These are phyloP conservation scores for Hippolais icterina DNA, from an alignment of 2,113 vertebrate species.

Conservation along the genomic window DNA sequence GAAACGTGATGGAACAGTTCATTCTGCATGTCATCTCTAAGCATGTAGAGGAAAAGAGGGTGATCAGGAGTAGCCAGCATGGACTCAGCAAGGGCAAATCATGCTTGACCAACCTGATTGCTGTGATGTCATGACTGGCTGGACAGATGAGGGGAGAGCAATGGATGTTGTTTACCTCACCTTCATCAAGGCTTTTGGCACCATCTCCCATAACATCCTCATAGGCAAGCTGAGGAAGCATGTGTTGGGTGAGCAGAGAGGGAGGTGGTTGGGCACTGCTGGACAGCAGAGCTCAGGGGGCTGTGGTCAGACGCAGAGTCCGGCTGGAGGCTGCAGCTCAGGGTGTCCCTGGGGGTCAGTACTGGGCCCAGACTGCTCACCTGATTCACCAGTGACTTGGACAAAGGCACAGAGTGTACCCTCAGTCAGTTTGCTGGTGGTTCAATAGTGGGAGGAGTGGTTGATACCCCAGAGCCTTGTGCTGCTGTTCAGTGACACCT, in stretches of 20 bases:
- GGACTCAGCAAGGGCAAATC: not conserved
- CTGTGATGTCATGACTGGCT: not conserved
- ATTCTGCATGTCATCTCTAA: not conserved
- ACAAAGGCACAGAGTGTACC: not conserved
- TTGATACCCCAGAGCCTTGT: not conserved
- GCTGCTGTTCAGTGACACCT: not conserved
- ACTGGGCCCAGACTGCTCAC: not conserved
- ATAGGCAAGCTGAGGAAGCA: not conserved
- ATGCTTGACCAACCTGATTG: not conserved
- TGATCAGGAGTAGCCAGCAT: not conserved
- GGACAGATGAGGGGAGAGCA: not conserved
- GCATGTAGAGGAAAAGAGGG: not conserved
- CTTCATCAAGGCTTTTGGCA: not conserved
- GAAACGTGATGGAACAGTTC: not conserved
- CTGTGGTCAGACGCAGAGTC: not conserved
- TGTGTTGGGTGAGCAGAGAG: not conserved
- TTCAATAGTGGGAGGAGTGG: not conserved
- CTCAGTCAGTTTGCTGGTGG: not conserved
- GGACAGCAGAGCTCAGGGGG: not conserved
- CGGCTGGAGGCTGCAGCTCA: not conserved
- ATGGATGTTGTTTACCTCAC: not conserved
- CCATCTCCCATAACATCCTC: fast-evolving
- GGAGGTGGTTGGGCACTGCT: not conserved
- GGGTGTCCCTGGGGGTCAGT: not conserved
- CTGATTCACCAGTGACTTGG: not conserved